Evolutionary conservation across 2,888 invertebrate genomes (phyloP), one percentile per base, ranked within the genome.

Genomic region (Epinotia brunnichana): DNA sequence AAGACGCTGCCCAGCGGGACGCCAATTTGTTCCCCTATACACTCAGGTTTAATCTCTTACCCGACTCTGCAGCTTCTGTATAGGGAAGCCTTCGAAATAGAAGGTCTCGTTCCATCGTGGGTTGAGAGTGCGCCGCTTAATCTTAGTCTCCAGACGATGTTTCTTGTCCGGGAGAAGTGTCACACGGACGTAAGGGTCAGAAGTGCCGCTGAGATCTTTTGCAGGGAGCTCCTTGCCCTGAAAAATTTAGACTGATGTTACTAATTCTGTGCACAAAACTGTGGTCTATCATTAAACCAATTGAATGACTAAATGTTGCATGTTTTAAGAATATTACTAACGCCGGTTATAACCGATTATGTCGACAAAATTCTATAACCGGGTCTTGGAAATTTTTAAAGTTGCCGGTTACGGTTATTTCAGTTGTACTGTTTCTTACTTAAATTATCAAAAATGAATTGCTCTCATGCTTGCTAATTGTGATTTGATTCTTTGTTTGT

Each of bases 101-200:
- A 98, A 97, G 35, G 98, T 98, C 89, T 98, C 98, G 89, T 98
- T 98, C 98, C 98, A 98, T 79, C 97, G 93, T 0, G 98, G 98
- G 91, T 98, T 98, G 69, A 98, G 93, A 19, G 98, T 98, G 75
- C 98, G 95, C 74, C 98, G 93, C 87, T 98, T 98, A 84, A 98
- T 98, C 94, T 98, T 98, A 41, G 98, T 98, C 92, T 98, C 98
- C 80, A 98, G 93, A 4, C 98, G 96, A 83, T 98, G 97, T 83
- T 98, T 98, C 90, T 98, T 98, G 88, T 98, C 98, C 0, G 98
- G 98, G 57, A 98, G 94, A 21, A 98, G 93, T 9, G 98, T 98
- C 2, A 98, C 98, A 53, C 97, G 94, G 3, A 98, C 98, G 86
- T 98, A 98, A 0, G 98, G 98, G 90, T 98, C 98, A 41, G 97